A percentile compares a stretch with the other conserved stretches of the same genome.
Conservation (phyloP, 1,140 invertebrate species). For the Sitodiplosis mosellana region DNA sequence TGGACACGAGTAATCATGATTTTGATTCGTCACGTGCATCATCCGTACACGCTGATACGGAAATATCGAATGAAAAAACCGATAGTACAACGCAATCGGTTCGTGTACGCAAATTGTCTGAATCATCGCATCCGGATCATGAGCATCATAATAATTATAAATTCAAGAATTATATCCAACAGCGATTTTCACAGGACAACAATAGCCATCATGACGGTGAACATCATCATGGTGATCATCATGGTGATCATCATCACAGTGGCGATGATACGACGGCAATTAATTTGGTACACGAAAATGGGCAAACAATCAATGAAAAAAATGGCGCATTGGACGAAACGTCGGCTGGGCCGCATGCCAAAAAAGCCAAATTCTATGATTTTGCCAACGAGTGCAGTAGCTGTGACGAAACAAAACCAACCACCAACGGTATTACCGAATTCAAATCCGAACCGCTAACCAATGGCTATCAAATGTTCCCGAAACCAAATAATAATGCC, state of each 20-base stretch:
- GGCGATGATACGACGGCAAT: neutral
- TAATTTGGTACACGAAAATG: too few relatives aligned
- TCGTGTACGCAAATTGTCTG: slow-evolving; percentile 23
- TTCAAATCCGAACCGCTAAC: slow-evolving; percentile 17
- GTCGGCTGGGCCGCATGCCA: neutral
- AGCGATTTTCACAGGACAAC: slow-evolving; percentile 44
- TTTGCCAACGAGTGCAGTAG: neutral
- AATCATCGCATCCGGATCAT: slow-evolving; percentile 28
- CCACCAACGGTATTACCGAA: slow-evolving; percentile 8
- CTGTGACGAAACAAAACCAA: slow-evolving; percentile 1
- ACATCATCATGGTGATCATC: slow-evolving; percentile 4
- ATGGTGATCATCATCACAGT: neutral
- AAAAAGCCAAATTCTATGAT: neutral
- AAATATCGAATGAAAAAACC: slow-evolving; percentile 10
- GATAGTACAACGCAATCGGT: slow-evolving; percentile 10
- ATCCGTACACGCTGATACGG: slow-evolving; percentile 7
- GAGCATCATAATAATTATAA: slow-evolving; percentile 54
- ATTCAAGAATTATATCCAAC: slow-evolving; percentile 88
- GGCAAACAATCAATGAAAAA: neutral
- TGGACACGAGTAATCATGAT: slow-evolving; percentile 21
- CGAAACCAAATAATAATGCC: slow-evolving; percentile 4
- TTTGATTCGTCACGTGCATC: slow-evolving; percentile 22
- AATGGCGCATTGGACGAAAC: neutral
- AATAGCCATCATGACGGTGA: slow-evolving; percentile 16
- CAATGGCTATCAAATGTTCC: slow-evolving; percentile 4